These are phyloP conservation scores for Zaprionus lachaisei DNA, from an alignment of 1,140 invertebrate genomes.

Conservation along the genomic window DNA sequence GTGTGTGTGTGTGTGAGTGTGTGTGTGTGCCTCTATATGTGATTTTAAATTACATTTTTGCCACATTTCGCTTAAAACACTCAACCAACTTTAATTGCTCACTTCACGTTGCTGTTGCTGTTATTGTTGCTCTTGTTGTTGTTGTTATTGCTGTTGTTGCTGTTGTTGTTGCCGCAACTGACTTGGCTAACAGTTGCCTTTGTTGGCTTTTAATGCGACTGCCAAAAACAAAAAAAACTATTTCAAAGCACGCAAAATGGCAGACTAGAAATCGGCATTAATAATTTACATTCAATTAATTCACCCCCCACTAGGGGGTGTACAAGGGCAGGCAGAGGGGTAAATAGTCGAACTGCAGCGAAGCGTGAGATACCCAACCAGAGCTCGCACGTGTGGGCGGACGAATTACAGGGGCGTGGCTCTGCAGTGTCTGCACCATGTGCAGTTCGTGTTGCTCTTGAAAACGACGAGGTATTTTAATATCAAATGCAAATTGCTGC, in stretches of 20 bases:
- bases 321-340: not conserved
- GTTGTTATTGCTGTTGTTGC: constrained; percentile 29
- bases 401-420: not conserved
- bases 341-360: constrained; percentile 52
- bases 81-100: constrained; percentile 67
- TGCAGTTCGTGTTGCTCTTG: not conserved
- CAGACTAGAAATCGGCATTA: constrained; percentile 52
- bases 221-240: constrained; percentile 41
- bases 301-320: constrained; percentile 18
- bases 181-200: constrained; percentile 56
- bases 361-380: constrained; percentile 37
- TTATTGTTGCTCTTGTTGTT: not conserved
- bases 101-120: constrained; percentile 62
- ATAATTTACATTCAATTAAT: constrained; percentile 66
- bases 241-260: constrained; percentile 27
- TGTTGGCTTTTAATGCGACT: constrained; percentile 41
- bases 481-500: not conserved
- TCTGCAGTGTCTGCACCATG: not conserved
- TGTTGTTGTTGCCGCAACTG: constrained; percentile 60
- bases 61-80: constrained; percentile 68
- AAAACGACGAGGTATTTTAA: not conserved
- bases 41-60: constrained; percentile 73
- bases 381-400: constrained; percentile 40
- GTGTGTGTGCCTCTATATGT: constrained; percentile 31
- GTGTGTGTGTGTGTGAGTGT: constrained; percentile 14